These are phyloP conservation scores for Ethmia dodecea DNA, from an alignment of 2,888 invertebrate genomes.

Conservation along the genomic window DNA sequence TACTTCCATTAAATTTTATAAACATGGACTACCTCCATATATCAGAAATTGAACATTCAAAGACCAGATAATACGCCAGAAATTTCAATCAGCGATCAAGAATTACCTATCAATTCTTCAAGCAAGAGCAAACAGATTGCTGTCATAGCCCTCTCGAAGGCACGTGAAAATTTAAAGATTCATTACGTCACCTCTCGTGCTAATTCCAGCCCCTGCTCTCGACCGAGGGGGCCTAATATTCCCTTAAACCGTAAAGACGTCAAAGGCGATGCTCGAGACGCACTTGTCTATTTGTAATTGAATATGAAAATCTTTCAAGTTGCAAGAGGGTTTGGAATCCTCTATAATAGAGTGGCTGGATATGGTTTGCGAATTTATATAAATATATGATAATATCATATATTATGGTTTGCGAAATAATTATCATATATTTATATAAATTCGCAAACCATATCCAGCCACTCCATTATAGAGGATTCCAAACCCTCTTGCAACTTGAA, in stretches of 20 bases:
- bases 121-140: conserved; percentile 20
- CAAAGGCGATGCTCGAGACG: conserved; percentile 67
- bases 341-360: conserved; percentile 19
- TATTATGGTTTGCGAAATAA: too few relatives aligned
- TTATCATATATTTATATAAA: too few relatives aligned
- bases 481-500: conserved; percentile 45
- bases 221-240: conserved; percentile 54
- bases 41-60: not conserved
- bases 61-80: not conserved
- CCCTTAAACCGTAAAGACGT: conserved; percentile 61
- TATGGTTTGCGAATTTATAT: too few relatives aligned
- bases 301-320: conserved; percentile 72
- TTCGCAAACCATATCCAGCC: conserved; percentile 17
- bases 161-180: conserved; percentile 46
- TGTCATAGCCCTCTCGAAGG: conserved; percentile 27
- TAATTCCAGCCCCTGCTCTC: conserved; percentile 40
- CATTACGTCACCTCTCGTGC: conserved; percentile 47
- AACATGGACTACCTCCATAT: too few relatives aligned
- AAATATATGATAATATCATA: too few relatives aligned
- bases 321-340: conserved; percentile 37
- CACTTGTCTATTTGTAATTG: conserved; percentile 76
- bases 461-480: conserved; percentile 22
- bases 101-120: conserved; percentile 4
- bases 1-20: too few relatives aligned
- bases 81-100: not conserved